Percentiles rank a stretch among this genome's conserved stretches.
phyloP scores from a whole-genome alignment of 2,888 invertebrate species.

The Mimachlamys varia region DNA sequence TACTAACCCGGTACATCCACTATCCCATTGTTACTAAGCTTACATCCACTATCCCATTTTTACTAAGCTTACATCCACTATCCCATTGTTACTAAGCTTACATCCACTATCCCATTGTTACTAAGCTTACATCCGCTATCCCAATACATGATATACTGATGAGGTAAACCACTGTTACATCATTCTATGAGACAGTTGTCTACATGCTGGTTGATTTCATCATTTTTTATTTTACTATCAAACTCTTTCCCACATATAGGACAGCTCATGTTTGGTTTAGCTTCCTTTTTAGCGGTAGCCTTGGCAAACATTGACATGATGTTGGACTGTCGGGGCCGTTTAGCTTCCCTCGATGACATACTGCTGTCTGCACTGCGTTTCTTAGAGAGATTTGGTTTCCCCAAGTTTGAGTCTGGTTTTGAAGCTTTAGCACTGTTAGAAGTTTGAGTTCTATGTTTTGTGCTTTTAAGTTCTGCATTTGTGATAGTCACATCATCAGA shows the following conservation, averaged over 20 bases:
- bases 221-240: constrained; percentile 65
- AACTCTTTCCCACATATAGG: constrained; percentile 74
- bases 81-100: too few species aligned
- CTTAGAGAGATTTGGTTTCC: constrained; percentile 2
- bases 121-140: too few species aligned
- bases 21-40: too few species aligned
- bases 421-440: background rate
- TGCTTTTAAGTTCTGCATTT: background rate
- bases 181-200: constrained; percentile 77
- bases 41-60: too few species aligned
- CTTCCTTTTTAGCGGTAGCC: constrained; percentile 57
- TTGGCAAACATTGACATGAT: constrained; percentile 69
- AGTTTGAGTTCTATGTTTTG: background rate
- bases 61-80: too few species aligned
- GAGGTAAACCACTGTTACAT: background rate
- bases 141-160: too few species aligned
- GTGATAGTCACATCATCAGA: background rate
- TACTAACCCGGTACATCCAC: too few species aligned
- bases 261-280: constrained; percentile 58
- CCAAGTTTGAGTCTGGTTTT: constrained; percentile 37
- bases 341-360: constrained; percentile 48
- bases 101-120: too few species aligned
- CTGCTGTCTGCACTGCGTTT: constrained; percentile 42
- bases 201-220: constrained; percentile 76
- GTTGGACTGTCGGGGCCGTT: constrained; percentile 66